These are phyloP conservation scores for Lordiphosa andalusiaca DNA, from an alignment of 2,888 invertebrate genomes.

Conservation along the genomic window DNA sequence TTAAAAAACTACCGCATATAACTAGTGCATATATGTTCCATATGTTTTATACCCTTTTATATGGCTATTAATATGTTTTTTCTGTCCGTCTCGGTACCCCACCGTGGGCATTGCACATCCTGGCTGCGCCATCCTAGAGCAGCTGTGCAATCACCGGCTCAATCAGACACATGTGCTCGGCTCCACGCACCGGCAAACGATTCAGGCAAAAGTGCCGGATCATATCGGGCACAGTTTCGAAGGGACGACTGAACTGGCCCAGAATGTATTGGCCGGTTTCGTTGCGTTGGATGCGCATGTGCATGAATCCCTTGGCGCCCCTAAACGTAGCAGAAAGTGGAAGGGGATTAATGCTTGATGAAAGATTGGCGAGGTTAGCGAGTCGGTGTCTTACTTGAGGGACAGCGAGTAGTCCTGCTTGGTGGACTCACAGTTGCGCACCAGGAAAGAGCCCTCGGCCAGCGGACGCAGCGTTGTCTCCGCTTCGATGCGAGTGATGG, in stretches of 20 bases:
- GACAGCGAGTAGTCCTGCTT: slow-evolving; percentile 96
- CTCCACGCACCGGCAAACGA: slow-evolving; percentile 95
- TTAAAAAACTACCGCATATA: slow-evolving; percentile 50
- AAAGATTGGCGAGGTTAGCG: no score
- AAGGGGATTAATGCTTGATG: not conserved
- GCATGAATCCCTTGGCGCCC: slow-evolving; percentile 97
- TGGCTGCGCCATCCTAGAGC: slow-evolving; percentile 80
- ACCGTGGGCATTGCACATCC: not conserved
- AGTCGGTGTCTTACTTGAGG: slow-evolving; percentile 87
- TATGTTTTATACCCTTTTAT: slow-evolving; percentile 34
- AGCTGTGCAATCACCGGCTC: slow-evolving; percentile 94
- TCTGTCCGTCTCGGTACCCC: no score
- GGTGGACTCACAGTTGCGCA: slow-evolving; percentile 95
- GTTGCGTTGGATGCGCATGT: slow-evolving; percentile 94
- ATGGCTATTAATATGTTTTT: slow-evolving; percentile 61
- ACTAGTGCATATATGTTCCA: slow-evolving; percentile 57
- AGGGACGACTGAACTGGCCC: slow-evolving; percentile 95
- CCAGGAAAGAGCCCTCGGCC: slow-evolving; percentile 95
- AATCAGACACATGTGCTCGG: slow-evolving; percentile 96
- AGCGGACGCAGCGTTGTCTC: slow-evolving; percentile 91
- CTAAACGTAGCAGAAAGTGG: slow-evolving; percentile 81
- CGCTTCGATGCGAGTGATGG: slow-evolving; percentile 94
- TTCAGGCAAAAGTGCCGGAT: slow-evolving; percentile 96
- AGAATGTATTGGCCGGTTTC: slow-evolving; percentile 91
- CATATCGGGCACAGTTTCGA: slow-evolving; percentile 95